These are phyloP conservation scores for Andrena bicolor DNA, from an alignment of 2,888 invertebrate genomes.

Conservation along the genomic window DNA sequence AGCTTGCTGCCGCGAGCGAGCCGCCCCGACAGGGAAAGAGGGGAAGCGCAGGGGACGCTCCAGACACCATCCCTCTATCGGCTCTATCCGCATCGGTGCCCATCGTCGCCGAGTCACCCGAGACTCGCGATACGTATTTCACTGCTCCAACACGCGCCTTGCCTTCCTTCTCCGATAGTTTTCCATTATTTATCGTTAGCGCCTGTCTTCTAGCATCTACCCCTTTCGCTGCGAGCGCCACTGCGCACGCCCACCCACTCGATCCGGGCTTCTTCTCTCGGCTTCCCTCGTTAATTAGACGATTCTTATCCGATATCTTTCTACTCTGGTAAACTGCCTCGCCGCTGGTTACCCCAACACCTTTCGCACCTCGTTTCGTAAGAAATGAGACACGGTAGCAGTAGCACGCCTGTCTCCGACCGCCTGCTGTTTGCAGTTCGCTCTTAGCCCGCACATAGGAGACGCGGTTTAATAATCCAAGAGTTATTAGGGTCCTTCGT, in stretches of 20 bases:
- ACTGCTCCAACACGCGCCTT: not conserved
- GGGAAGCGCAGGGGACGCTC: not conserved
- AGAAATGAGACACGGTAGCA: not conserved
- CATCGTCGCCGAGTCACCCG: not conserved
- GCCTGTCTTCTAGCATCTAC: not conserved
- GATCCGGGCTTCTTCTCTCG: not conserved
- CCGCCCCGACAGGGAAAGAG: slow-evolving; percentile 16
- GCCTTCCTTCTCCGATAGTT: not conserved
- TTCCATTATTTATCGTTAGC: not conserved
- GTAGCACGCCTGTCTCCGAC: not conserved
- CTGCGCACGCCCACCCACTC: not conserved
- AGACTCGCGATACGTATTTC: slow-evolving; percentile 3
- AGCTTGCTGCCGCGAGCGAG: slow-evolving; percentile 24
- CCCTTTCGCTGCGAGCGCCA: not conserved
- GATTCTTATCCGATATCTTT: slow-evolving; percentile 40
- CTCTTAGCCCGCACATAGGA: not conserved
- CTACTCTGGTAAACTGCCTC: slow-evolving; percentile 1
- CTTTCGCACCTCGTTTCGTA: slow-evolving; percentile 37
- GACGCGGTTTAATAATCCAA: not conserved
- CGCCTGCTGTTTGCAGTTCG: not conserved
- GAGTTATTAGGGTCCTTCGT: not conserved
- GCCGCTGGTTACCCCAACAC: not conserved
- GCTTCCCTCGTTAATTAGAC: slow-evolving; percentile 17
- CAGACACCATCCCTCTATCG: slow-evolving; percentile 34
- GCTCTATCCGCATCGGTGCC: not conserved